Percentiles rank a stretch among this genome's conserved stretches.
Conservation (phyloP, 2,113 vertebrate species). For the Phalacrocorax carbo region DNA sequence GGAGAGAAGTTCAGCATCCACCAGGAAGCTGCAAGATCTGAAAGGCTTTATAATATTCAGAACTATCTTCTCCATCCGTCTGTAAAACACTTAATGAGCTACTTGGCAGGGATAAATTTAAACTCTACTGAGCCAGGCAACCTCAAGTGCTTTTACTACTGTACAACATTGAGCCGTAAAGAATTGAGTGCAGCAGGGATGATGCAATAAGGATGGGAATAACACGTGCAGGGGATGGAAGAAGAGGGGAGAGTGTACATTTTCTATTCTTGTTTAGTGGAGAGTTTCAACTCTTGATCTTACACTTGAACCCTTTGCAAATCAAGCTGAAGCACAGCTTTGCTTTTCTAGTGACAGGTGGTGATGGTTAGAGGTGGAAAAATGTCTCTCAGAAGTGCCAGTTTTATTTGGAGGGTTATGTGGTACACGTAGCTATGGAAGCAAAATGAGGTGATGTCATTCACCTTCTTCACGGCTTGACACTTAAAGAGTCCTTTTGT, state of each 20-base stretch:
- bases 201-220: not conserved
- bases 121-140: not conserved
- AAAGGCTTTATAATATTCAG: not conserved
- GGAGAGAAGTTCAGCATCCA: not conserved
- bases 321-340: not conserved
- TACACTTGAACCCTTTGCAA: not conserved
- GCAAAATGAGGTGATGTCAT: not conserved
- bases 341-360: not conserved
- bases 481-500: not conserved
- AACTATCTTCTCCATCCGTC: not conserved
- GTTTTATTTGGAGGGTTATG: not conserved
- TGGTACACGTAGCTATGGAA: not conserved
- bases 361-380: not conserved
- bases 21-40: not conserved
- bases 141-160: not conserved
- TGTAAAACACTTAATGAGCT: not conserved
- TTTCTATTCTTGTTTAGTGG: not conserved
- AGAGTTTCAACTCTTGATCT: not conserved
- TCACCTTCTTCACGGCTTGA: not conserved
- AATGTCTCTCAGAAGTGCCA: not conserved
- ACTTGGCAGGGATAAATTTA: not conserved
- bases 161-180: not conserved
- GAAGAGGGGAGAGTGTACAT: not conserved
- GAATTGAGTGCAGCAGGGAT: not conserved
- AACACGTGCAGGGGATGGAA: not conserved